A percentile compares a stretch with the other conserved stretches of the same genome.
phyloP scores from a whole-genome alignment of 2,113 vertebrate species.

The Vireo altiloquus region DNA sequence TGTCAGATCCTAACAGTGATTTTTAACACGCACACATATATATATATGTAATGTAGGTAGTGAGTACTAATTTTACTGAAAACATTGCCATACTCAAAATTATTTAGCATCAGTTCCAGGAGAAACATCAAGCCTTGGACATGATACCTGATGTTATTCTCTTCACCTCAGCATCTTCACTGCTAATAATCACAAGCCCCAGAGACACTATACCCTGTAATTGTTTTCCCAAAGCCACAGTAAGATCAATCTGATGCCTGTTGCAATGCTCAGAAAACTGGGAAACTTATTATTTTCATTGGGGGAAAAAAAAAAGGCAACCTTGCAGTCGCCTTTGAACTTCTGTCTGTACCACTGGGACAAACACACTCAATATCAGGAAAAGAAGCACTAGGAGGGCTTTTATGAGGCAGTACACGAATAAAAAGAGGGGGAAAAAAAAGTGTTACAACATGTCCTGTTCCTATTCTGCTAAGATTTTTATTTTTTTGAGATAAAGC shows the following conservation, averaged over 20 bases:
- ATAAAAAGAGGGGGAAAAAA: not conserved
- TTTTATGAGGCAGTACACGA: not conserved
- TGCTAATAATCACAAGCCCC: not conserved
- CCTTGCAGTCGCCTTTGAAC: not conserved
- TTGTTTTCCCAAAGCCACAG: not conserved
- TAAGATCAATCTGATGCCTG: not conserved
- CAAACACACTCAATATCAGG: not conserved
- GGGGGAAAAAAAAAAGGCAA: not conserved
- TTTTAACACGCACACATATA: not conserved
- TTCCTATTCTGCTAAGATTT: not conserved
- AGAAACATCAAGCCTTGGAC: not conserved
- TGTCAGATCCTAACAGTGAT: not conserved
- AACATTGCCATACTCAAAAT: not conserved
- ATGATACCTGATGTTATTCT: not conserved
- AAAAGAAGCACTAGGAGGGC: not conserved
- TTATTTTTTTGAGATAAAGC: not conserved
- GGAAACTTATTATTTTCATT: not conserved
- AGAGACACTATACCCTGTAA: not conserved
- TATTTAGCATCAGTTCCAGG: not conserved
- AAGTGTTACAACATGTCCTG: not conserved
- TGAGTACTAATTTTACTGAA: not conserved
- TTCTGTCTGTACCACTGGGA: not conserved
- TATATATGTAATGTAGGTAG: not conserved
- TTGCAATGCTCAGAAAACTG: not conserved
- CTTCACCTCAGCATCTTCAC: not conserved